Percentiles rank a stretch among this genome's conserved stretches.
These are phyloP conservation scores for Artibeus lituratus DNA, from an alignment of 2,797 vertebrate genomes.

Conservation along the genomic window DNA sequence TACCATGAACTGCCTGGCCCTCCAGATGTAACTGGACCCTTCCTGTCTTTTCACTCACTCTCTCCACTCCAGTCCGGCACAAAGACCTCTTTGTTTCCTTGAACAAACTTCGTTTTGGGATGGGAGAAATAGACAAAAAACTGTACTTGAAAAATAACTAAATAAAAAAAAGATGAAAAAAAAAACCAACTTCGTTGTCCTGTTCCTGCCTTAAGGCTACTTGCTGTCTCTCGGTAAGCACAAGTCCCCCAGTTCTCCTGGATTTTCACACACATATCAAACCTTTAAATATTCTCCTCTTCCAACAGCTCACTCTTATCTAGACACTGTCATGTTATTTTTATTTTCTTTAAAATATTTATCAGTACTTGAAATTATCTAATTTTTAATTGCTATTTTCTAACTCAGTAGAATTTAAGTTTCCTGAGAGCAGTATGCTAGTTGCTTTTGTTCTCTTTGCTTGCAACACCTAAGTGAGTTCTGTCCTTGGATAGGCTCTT, in stretches of 20 bases:
- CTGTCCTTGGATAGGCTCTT: background rate
- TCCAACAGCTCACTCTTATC: background rate
- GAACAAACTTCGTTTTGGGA: background rate
- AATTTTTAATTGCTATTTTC: background rate
- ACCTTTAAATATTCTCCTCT: background rate
- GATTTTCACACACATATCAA: background rate
- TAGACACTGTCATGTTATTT: background rate
- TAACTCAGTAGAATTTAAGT: background rate
- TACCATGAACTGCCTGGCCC: background rate
- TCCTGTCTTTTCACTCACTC: background rate
- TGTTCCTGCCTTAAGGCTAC: background rate
- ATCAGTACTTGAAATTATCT: background rate
- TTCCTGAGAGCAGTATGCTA: background rate
- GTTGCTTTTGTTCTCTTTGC: background rate
- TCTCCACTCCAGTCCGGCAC: background rate
- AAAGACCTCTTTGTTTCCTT: background rate
- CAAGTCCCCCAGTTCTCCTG: fast-evolving
- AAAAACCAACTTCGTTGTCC: background rate
- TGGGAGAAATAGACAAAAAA: too few species aligned
- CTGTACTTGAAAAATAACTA: too few species aligned
- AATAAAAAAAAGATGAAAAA: too few species aligned
- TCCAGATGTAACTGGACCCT: background rate
- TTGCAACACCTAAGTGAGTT: background rate
- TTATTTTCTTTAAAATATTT: background rate
- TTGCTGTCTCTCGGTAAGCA: background rate